Evolutionary conservation across 2,888 invertebrate genomes (phyloP).

Genomic region (Gastracanthus pulcherrimus): DNA sequence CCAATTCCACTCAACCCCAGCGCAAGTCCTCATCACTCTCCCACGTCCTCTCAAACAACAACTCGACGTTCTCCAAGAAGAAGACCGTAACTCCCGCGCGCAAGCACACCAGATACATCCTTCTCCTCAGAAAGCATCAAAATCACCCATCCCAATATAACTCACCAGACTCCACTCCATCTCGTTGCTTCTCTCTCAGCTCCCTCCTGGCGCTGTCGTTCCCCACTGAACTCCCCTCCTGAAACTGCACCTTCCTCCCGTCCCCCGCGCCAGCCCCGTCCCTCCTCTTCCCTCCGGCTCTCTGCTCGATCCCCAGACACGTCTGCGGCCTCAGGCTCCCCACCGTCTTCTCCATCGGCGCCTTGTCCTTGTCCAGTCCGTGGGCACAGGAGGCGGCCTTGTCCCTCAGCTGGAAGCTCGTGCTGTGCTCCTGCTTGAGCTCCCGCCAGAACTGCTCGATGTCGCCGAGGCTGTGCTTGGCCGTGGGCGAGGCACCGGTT

Average conservation of each 20-base stretch:
- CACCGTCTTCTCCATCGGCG: no score
- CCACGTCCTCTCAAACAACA: no score
- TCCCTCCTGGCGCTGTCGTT: conserved; percentile 10
- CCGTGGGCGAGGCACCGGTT: conserved; percentile 88
- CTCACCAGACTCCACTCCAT: conserved; percentile 39
- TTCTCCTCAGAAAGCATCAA: no score
- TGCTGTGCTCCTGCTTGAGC: conserved; percentile 80
- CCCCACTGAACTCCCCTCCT: conserved; percentile 59
- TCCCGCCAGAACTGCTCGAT: conserved; percentile 89
- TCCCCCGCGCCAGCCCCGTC: conserved; percentile 23
- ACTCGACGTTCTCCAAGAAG: no score
- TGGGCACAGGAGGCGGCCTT: conserved; percentile 89
- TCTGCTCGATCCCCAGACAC: conserved; percentile 79
- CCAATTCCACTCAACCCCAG: no score
- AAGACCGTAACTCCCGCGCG: no score
- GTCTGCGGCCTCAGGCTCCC: conserved; percentile 81
- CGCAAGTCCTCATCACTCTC: no score
- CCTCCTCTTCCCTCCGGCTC: conserved; percentile 54
- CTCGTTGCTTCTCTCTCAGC: conserved; percentile 4
- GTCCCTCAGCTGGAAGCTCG: conserved; percentile 83
- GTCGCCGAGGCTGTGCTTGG: conserved; percentile 82
- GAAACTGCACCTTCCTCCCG: conserved; percentile 68
- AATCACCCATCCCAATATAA: conserved; percentile 19
- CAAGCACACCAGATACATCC: no score
- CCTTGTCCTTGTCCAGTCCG: conserved; percentile 83